A percentile compares a stretch with the other conserved stretches of the same genome.
phyloP scores from a whole-genome alignment of 2,797 vertebrate species.

The Gymnodraco acuticeps region DNA sequence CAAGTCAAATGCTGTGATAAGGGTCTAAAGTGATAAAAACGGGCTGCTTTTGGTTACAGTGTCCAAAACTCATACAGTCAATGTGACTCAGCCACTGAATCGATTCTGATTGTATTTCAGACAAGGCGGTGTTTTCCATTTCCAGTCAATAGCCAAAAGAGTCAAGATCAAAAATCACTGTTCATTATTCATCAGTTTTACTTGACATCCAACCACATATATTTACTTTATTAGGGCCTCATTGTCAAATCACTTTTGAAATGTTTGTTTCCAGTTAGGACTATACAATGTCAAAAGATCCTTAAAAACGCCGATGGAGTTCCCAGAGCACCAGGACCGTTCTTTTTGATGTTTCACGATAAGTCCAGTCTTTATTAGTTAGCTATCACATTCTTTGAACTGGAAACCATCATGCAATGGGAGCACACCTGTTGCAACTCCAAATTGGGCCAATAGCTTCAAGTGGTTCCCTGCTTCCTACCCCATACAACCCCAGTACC shows the following conservation, averaged over 20 bases:
- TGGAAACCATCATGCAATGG: too few species aligned
- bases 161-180: not conserved
- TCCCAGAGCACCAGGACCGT: not conserved
- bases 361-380: too few species aligned
- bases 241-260: not conserved
- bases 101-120: not conserved
- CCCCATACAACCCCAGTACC: too few species aligned
- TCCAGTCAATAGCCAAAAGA: not conserved
- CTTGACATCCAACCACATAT: not conserved
- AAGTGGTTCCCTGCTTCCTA: too few species aligned
- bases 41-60: not conserved
- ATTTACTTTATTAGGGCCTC: not conserved
- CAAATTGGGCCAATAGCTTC: too few species aligned
- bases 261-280: too few species aligned
- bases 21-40: not conserved
- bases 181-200: too few species aligned
- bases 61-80: too few species aligned
- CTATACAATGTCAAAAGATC: not conserved
- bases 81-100: not conserved
- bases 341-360: too few species aligned
- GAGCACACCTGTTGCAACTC: too few species aligned
- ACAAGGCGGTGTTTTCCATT: not conserved
- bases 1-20: too few species aligned
- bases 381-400: too few species aligned
- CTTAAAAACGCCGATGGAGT: not conserved